Percentiles rank a stretch among this genome's conserved stretches.
These are phyloP conservation scores for Paralvinella palmiformis DNA, from an alignment of 1,140 invertebrate genomes.

Conservation along the genomic window DNA sequence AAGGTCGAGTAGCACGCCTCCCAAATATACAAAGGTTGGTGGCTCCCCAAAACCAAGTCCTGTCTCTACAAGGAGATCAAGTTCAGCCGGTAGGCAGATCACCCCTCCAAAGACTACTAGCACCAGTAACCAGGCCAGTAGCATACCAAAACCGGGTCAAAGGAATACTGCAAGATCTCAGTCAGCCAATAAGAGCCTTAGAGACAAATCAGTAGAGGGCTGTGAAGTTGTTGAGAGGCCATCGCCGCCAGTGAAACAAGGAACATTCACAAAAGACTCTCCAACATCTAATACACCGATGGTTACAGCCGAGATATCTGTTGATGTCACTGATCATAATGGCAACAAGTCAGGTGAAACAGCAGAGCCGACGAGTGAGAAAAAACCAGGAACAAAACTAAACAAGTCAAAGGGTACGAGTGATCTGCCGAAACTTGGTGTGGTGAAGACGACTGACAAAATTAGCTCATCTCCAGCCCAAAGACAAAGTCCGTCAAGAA, in stretches of 20 bases:
- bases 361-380: not conserved
- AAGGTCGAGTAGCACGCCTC: no score
- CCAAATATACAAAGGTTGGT: no score
- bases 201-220: no score
- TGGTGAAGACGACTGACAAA: not conserved
- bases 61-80: no score
- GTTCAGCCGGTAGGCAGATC: no score
- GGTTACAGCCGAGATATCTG: slow-evolving; percentile 23
- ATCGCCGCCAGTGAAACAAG: slow-evolving; percentile 60
- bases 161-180: no score
- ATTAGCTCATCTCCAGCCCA: not conserved
- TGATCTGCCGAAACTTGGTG: not conserved
- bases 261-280: slow-evolving; percentile 79
- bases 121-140: no score
- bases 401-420: not conserved
- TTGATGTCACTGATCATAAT: not conserved
- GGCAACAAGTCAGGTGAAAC: slow-evolving; percentile 6
- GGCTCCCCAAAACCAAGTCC: no score
- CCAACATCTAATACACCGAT: slow-evolving; percentile 24
- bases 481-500: not conserved
- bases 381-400: not conserved
- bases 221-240: slow-evolving; percentile 19
- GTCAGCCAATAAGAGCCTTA: no score
- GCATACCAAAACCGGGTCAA: no score
- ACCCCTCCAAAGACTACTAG: no score